These are phyloP conservation scores for Pelobates fuscus DNA, from an alignment of 2,113 vertebrate species.

Conservation along the genomic window DNA sequence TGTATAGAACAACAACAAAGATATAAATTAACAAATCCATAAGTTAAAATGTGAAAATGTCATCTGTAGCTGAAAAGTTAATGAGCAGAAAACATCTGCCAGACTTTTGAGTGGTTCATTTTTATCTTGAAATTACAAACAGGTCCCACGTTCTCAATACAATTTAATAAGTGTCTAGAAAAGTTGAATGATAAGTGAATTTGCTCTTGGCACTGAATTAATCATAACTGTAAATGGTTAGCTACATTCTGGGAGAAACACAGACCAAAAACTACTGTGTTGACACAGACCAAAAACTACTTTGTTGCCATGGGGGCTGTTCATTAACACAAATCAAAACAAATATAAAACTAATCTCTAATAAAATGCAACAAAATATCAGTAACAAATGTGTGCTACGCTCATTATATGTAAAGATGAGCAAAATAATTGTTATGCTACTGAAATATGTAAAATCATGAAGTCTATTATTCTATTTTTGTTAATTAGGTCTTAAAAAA, in stretches of 20 bases:
- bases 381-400: not conserved
- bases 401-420: not conserved
- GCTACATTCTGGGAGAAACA: constrained; percentile 55
- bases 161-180: constrained; percentile 47
- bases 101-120: constrained; percentile 6
- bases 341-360: not conserved
- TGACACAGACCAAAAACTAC: not conserved
- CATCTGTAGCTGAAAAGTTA: constrained; percentile 3
- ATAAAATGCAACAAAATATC: not conserved
- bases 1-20: too few species aligned
- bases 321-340: constrained; percentile 52
- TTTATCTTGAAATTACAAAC: constrained; percentile 25
- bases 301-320: constrained; percentile 35
- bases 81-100: constrained; percentile 18
- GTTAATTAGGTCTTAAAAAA: too few species aligned
- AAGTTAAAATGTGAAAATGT: not conserved
- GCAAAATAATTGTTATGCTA: too few species aligned
- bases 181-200: constrained; percentile 47
- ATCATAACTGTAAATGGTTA: constrained; percentile 54
- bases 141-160: constrained; percentile 31
- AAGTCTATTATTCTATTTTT: too few species aligned
- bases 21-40: not conserved
- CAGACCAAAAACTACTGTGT: constrained; percentile 22
- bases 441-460: too few species aligned
- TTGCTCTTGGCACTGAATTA: constrained; percentile 51